Conservation (phyloP, 2,797 vertebrate species). For the Acanthurus lineatus region DNA sequence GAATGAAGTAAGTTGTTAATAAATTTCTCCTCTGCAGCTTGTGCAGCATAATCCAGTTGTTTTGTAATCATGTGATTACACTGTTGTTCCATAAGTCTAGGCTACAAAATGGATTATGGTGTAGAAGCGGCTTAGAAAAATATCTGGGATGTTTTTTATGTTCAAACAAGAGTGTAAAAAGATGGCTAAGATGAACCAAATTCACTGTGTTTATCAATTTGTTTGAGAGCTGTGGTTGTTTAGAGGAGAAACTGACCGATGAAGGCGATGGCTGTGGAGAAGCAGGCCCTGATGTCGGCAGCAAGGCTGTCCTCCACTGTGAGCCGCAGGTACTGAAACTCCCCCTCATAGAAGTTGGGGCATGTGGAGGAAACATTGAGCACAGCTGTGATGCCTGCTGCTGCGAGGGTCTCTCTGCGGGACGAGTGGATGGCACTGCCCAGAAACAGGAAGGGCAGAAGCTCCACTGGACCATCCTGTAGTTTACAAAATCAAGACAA, state of each 20-base stretch:
- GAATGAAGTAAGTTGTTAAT: neutral
- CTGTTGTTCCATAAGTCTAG: constrained; percentile 17
- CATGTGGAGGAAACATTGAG: constrained; percentile 92
- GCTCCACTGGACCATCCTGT: constrained; percentile 90
- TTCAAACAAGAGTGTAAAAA: constrained; percentile 11
- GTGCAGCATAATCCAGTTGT: constrained; percentile 49
- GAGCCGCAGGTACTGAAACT: constrained; percentile 88
- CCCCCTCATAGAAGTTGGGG: constrained; percentile 89
- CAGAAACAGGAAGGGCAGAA: constrained; percentile 90
- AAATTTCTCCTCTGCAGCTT: constrained; percentile 16
- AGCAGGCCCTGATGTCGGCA: constrained; percentile 89
- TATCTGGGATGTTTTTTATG: constrained; percentile 21
- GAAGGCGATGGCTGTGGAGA: constrained; percentile 90
- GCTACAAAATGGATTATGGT: constrained; percentile 48
- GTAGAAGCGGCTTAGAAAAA: constrained; percentile 46
- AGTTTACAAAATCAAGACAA: neutral
- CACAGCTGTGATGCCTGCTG: constrained; percentile 88
- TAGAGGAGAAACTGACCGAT: constrained; percentile 82
- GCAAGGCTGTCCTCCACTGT: constrained; percentile 90
- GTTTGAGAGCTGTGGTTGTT: neutral
- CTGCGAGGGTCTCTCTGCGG: constrained; percentile 84
- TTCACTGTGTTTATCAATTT: neutral
- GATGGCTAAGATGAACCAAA: neutral
- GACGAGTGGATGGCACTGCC: constrained; percentile 91
- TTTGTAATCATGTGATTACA: constrained; percentile 58